Percentiles rank a stretch among this genome's conserved stretches.
Conservation (phyloP, 1,140 invertebrate species). For the Tetranychus cinnabarinus region DNA sequence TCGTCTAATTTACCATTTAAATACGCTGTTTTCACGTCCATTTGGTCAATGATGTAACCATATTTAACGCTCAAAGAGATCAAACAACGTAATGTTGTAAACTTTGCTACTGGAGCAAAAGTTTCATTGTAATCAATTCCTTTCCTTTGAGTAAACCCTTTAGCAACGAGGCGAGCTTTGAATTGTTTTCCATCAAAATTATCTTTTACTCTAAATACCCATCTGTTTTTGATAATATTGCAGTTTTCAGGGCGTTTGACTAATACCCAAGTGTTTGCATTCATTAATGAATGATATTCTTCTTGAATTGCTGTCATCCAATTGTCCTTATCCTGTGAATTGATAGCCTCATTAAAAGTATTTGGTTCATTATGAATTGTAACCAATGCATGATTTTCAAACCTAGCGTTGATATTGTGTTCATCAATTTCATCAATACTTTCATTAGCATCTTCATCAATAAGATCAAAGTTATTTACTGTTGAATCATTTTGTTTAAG, state of each 20-base stretch:
- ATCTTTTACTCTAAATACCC: slow-evolving; percentile 10
- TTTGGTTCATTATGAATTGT: neutral
- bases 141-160: slow-evolving; percentile 18
- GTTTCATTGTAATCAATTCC: slow-evolving; percentile 18
- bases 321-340: neutral
- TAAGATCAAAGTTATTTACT: neutral
- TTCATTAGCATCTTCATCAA: neutral
- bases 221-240: slow-evolving; percentile 2
- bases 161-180: slow-evolving; percentile 22
- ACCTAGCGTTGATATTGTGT: neutral
- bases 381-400: neutral
- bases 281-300: neutral
- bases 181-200: slow-evolving; percentile 15
- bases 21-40: slow-evolving; percentile 21
- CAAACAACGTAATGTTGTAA: slow-evolving; percentile 15
- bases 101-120: slow-evolving; percentile 17
- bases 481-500: too few relatives aligned
- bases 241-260: neutral
- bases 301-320: neutral
- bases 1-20: slow-evolving; percentile 19
- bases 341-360: neutral
- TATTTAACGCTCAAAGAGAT: slow-evolving; percentile 14
- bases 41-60: slow-evolving; percentile 15
- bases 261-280: neutral
- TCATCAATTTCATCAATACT: neutral